phyloP scores from a whole-genome alignment of 1,140 invertebrate species.

The Hylyphantes graminicola region DNA sequence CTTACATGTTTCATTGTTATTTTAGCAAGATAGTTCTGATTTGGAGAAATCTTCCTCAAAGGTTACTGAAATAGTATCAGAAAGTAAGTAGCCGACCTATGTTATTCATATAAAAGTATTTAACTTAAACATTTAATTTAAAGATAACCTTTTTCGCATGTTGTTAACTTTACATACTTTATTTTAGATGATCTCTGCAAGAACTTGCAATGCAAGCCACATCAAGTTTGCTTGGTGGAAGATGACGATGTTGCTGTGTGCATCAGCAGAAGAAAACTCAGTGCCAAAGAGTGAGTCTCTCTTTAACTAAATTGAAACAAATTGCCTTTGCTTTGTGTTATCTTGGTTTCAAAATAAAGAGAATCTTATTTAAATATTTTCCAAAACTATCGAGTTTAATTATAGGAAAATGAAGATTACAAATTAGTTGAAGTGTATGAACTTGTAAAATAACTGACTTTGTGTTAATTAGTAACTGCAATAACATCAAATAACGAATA shows the following conservation, averaged over 20 bases:
- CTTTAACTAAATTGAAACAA: conserved; percentile 8
- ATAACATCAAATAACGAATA: too few species aligned
- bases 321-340: not conserved
- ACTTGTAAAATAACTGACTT: too few species aligned
- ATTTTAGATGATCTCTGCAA: conserved; percentile 81
- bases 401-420: too few species aligned
- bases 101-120: not conserved
- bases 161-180: not conserved
- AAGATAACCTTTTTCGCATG: not conserved
- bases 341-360: too few species aligned
- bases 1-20: not conserved
- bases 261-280: conserved; percentile 84
- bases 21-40: conserved; percentile 27
- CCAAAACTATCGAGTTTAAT: too few species aligned
- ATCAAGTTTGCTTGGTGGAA: conserved; percentile 86
- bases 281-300: conserved; percentile 80
- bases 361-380: too few species aligned
- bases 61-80: conserved; percentile 40
- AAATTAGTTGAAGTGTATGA: too few species aligned
- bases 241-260: conserved; percentile 88
- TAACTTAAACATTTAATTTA: not conserved
- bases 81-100: conserved; percentile 30
- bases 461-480: too few species aligned
- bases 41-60: conserved; percentile 36
- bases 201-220: conserved; percentile 86